Evolutionary conservation across 2,888 invertebrate genomes (phyloP), one percentile per base, ranked within the genome.

Genomic region (Aporophyla nigra): DNA sequence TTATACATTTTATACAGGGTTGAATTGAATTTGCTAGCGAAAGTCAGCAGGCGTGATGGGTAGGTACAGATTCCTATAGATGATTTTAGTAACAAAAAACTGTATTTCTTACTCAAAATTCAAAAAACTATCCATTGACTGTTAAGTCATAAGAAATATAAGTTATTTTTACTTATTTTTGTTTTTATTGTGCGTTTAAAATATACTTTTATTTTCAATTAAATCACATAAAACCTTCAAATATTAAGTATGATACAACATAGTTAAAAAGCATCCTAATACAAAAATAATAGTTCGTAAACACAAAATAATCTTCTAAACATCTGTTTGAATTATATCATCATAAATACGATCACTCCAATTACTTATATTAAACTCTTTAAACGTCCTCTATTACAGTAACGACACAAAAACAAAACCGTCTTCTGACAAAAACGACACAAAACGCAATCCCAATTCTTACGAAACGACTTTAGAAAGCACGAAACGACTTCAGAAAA

Each of bases 401-500:
- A 89, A 88, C 82, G 85, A 87, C 88, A 87, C 88, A 87, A 80
- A 82, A 80, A 89, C 83, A 86, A 86, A 87, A 88, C 84, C 82
- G 77, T 82, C 56, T 78, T 66, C 63, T 19, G 76, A 87, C 83
- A 86, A 88, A 86, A 87, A 87, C 77, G 49, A 81, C 53, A 78
- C 68, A 78, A 87, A 85, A 88, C 86, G 76, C 78, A 84, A 71
- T 76, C 72, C 65, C 56, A 78, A 54, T 61, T 84, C 86, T 86
- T 85, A 87, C 51, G 76, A 82, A 84, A 85, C 69, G 56, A 69
- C 80, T 80, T 76, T 77, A 74, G 88, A 88, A 88, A 86, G 89
- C 87, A 89, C 88, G 86, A 90, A 92, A 93, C 92, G 89, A 88
- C 89, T 91, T 90, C 59, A 84, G 83, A 89, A 90, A 91, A 91